These are phyloP conservation scores for Apteryx mantelli DNA, from an alignment of 2,113 vertebrate genomes.

Conservation along the genomic window DNA sequence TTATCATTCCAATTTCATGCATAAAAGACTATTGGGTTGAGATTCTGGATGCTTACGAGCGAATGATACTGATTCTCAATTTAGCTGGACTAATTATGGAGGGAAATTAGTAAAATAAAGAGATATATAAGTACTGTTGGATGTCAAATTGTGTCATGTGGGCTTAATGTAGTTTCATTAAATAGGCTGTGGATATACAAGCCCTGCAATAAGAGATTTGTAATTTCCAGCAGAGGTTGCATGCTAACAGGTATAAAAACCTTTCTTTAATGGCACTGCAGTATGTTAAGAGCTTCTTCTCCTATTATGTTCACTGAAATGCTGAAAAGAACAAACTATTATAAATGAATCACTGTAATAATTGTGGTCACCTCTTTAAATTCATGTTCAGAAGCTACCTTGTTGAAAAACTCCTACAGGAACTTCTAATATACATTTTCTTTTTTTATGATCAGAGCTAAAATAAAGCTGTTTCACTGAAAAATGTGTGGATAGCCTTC, in stretches of 20 bases:
- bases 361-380: slow-evolving; percentile 21
- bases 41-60: neutral
- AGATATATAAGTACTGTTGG: neutral
- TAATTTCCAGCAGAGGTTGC: neutral
- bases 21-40: neutral
- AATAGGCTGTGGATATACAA: neutral
- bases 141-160: neutral
- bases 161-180: neutral
- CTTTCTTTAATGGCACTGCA: neutral
- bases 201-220: neutral
- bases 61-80: neutral
- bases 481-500: neutral
- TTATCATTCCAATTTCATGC: neutral
- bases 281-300: neutral
- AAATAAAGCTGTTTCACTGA: neutral
- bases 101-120: neutral
- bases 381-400: neutral
- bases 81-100: neutral
- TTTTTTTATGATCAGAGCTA: neutral
- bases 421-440: neutral
- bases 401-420: neutral
- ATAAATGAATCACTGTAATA: slow-evolving; percentile 14
- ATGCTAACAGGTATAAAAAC: neutral
- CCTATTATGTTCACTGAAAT: neutral
- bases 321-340: neutral